A percentile compares a stretch with the other conserved stretches of the same genome.
Conservation (phyloP, 1,140 invertebrate species). For the Kradibia gibbosae region DNA sequence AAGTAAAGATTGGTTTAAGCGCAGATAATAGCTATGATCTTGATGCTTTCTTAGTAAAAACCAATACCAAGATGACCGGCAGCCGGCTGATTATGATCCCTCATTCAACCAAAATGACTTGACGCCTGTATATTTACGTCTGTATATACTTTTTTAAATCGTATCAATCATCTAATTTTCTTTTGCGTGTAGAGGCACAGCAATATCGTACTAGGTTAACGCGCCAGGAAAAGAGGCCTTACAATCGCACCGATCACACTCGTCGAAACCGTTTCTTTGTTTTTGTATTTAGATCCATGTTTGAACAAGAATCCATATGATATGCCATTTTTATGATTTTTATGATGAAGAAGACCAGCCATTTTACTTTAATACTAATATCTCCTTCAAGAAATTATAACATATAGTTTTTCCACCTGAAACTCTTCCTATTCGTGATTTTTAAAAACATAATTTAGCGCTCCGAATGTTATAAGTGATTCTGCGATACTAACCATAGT, state of each 20-base stretch:
- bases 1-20: slow-evolving; percentile 60
- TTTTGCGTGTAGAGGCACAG: background rate
- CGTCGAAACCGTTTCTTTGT: slow-evolving; percentile 3
- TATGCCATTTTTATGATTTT: background rate
- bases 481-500: no score
- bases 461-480: no score
- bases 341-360: background rate
- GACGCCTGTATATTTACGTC: background rate
- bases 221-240: background rate
- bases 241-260: slow-evolving; percentile 6
- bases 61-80: no score
- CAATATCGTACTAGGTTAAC: background rate
- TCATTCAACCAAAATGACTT: background rate
- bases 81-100: no score
- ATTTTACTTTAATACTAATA: background rate
- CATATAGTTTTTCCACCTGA: no score
- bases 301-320: background rate
- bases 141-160: background rate
- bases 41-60: background rate
- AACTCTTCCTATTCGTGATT: no score
- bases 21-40: background rate
- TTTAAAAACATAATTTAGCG: no score
- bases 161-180: slow-evolving; percentile 23
- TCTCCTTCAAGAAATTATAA: background rate
- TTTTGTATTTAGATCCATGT: background rate